phyloP scores from a whole-genome alignment of 2,888 invertebrate genomes.

The Fragum sueziense region DNA sequence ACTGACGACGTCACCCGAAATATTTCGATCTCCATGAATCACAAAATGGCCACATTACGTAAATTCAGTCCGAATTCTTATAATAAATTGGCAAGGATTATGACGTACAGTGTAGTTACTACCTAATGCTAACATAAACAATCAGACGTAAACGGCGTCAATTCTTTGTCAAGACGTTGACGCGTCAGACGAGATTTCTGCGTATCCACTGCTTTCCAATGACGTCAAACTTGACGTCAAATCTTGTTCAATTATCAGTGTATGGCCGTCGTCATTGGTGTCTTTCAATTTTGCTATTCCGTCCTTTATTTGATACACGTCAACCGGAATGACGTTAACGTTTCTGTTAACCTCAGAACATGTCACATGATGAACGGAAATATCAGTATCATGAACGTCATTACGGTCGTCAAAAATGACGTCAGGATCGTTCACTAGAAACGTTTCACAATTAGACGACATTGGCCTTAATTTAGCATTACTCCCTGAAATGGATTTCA shows the following conservation, averaged over 20 bases:
- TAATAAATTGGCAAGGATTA: too few relatives aligned
- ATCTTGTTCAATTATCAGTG: conserved; percentile 4
- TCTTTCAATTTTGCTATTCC: not conserved
- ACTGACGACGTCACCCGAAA: too few relatives aligned
- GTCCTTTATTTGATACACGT: not conserved
- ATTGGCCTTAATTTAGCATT: not conserved
- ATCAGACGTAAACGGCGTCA: too few relatives aligned
- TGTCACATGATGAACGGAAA: not conserved
- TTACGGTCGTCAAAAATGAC: not conserved
- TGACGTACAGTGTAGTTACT: too few relatives aligned
- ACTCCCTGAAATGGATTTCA: not conserved
- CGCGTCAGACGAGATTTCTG: conserved; percentile 36
- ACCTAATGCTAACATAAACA: too few relatives aligned
- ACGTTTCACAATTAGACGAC: not conserved
- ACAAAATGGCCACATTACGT: too few relatives aligned
- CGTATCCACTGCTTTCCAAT: conserved; percentile 49
- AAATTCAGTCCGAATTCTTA: too few relatives aligned
- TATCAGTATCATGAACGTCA: not conserved
- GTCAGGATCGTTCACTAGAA: not conserved
- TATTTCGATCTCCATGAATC: too few relatives aligned
- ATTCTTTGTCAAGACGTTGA: conserved; percentile 8
- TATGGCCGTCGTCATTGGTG: not conserved
- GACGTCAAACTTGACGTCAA: conserved; percentile 33
- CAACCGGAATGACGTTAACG: not conserved
- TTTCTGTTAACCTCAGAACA: not conserved